Evolutionary conservation across 2,113 vertebrate genomes (phyloP), one percentile per base, ranked within the genome.

Genomic region (Mirounga angustirostris): DNA sequence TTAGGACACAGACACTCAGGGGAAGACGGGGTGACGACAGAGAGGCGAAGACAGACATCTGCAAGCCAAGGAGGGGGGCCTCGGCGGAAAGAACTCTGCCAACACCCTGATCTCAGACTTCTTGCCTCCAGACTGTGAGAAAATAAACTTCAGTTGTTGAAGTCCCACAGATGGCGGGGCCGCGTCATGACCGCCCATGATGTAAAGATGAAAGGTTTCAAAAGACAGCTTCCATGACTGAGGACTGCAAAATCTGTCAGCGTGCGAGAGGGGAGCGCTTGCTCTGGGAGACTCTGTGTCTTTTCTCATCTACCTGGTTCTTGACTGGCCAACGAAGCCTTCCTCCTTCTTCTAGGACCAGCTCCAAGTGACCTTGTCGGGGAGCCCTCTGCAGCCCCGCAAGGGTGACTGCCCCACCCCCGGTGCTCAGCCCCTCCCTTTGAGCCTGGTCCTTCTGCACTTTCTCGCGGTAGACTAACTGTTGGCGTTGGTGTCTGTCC

Each of bases 301-400:
- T 74, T 74, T 89, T 46, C n/a, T 81, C 63, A 7, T 26, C 16
- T 15, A 26, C 78, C 7, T 33, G 16, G 46, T 46, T 71, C 56
- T 73, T 36, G 7, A 16, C 54, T 9, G 36, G n/a, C 73, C 36
- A 74, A 4, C 56, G 46, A 67, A 13, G 52, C 30, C 54, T 56
- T 54, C 11, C 14, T 67, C 5, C 33, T 52, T 40, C 26, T 88
- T 78, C 59, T 59, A 46, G 52, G 50, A 24, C 59, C 14, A 61
- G n/a, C 30, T 69, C n/a, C 24, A 73, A 46, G 43, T n/a, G 30
- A 18, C 36, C 52, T 13, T 40, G 3, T n/a, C 13, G 1, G 67
- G 2, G 5, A 12, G 1, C 28, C 21, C 2, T 36, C 21, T 33
- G 24, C 3, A 12, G n/a, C 1, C 10, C 7, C 52, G 33, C 43